A percentile compares a stretch with the other conserved stretches of the same genome.
These are phyloP conservation scores for Drosophila quadrilineata DNA, from an alignment of 1,140 invertebrate species.

Conservation along the genomic window DNA sequence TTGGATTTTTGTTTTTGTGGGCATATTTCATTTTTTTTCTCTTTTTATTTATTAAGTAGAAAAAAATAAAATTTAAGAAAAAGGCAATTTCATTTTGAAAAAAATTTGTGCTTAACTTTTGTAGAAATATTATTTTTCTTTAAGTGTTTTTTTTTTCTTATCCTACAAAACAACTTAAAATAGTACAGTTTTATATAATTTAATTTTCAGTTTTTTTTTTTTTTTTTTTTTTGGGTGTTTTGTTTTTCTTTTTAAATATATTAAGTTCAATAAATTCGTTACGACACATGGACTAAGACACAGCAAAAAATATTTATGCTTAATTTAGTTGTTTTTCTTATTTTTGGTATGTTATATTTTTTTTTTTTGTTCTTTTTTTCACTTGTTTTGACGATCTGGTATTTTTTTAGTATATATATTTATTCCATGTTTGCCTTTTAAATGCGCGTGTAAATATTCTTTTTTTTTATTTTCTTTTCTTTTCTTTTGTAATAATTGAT, in stretches of 20 bases:
- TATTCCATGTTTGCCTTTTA: constrained; percentile 45
- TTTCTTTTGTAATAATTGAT: too few species aligned
- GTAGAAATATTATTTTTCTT: constrained; percentile 57
- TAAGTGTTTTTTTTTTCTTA: constrained; percentile 24
- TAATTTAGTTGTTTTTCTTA: constrained; percentile 63
- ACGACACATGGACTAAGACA: constrained; percentile 78
- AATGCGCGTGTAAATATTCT: constrained; percentile 66
- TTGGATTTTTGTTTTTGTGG: constrained; percentile 37
- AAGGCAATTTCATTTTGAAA: constrained; percentile 69
- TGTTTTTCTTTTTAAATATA: constrained; percentile 34
- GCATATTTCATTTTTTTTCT: constrained; percentile 47
- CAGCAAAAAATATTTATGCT: constrained; percentile 78
- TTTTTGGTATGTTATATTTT: constrained; percentile 10
- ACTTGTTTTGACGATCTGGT: constrained; percentile 14
- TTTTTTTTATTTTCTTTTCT: constrained; percentile 56
- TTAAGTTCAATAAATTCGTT: constrained; percentile 77
- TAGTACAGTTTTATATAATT: constrained; percentile 29
- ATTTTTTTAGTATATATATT: constrained; percentile 24
- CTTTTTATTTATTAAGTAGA: constrained; percentile 32
- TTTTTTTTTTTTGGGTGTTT: constrained; percentile 11
- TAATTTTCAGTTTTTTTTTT: constrained; percentile 15
- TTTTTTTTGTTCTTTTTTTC: constrained; percentile 11
- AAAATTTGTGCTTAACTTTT: constrained; percentile 75
- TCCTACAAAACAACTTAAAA: constrained; percentile 45
- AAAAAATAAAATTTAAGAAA: constrained; percentile 72